Evolutionary conservation across 2,888 invertebrate species (phyloP).

Genomic region (Megalurothrips usitatus): DNA sequence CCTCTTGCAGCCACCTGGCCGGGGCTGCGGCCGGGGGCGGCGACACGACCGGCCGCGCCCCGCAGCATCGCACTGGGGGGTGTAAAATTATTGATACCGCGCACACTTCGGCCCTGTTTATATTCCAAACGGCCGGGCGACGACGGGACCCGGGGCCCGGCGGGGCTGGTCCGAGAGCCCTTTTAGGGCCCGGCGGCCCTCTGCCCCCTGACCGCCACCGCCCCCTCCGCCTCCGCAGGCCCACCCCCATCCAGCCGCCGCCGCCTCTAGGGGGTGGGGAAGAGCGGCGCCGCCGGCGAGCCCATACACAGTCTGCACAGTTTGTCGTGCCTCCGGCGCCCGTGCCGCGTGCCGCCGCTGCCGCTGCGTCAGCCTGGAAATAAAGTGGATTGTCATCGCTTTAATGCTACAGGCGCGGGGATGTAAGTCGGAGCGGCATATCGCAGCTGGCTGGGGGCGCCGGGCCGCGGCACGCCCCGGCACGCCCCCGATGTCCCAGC

Average conservation of each 20-base stretch:
- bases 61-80: too few relatives aligned
- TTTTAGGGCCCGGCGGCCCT: too few relatives aligned
- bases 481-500: too few relatives aligned
- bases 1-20: too few relatives aligned
- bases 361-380: background rate
- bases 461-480: too few relatives aligned
- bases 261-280: background rate
- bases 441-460: background rate
- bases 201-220: background rate
- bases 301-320: background rate
- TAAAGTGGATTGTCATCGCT: conserved; percentile 11
- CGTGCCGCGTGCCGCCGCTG: background rate
- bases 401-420: background rate
- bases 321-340: background rate
- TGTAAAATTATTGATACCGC: too few relatives aligned
- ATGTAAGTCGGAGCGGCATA: background rate
- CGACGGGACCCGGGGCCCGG: too few relatives aligned
- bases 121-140: too few relatives aligned
- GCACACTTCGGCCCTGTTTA: too few relatives aligned
- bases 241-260: background rate
- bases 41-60: too few relatives aligned
- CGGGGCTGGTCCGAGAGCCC: too few relatives aligned
- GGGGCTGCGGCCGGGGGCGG: too few relatives aligned
- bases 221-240: background rate
- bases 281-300: background rate